Evolutionary conservation across 1,140 invertebrate genomes (phyloP), one percentile per base, ranked within the genome.

Genomic region (Zaprionus kolodkinae): DNA sequence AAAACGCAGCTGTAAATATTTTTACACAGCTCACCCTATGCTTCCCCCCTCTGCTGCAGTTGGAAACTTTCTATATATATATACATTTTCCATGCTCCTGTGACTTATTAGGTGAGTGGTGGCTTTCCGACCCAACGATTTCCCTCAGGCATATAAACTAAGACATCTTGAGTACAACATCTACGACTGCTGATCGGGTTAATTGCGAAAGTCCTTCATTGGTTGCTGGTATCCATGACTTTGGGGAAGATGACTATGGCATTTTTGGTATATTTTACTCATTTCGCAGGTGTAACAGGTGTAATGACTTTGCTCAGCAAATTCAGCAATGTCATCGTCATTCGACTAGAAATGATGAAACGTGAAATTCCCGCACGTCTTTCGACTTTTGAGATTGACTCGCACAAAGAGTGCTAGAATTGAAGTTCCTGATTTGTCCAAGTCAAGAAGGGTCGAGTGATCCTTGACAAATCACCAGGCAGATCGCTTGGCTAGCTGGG

Each of bases 21-120:
- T 35, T 7, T 9, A 35, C 33, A 7, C 40, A 7, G 4, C 33
- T 35, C 7, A 7, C 33, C 33, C 33, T 2, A 4, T 35, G 33
- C 40, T 12, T 38, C 10, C 36, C 1, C n/a, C 2, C n/a, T 4
- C n/a, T 43, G 40, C 13, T 43, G n/a, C 6, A 45, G n/a, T 15
- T 15, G n/a, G 9, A 45, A 45, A 45, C 40, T 43, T 43, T 43
- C 40, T 15, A 43, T 43, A 15, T 43, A 40, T n/a, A n/a, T n/a
- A n/a, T n/a, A n/a, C n/a, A 45, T 45, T 45, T 45, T 15, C 40
- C 40, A 45, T 45, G 40, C 40, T 45, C 40, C 15, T n/a, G 40
- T 45, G n/a, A 45, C 40, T 45, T 45, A 45, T 45, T 45, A 45
- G 40, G 40, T 45, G 40, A 45, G 40, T 45, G n/a, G 40, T 45